Percentiles rank a stretch among this genome's conserved stretches.
Evolutionary conservation across 2,888 invertebrate species (phyloP).

Genomic region (Portevinia maculata): DNA sequence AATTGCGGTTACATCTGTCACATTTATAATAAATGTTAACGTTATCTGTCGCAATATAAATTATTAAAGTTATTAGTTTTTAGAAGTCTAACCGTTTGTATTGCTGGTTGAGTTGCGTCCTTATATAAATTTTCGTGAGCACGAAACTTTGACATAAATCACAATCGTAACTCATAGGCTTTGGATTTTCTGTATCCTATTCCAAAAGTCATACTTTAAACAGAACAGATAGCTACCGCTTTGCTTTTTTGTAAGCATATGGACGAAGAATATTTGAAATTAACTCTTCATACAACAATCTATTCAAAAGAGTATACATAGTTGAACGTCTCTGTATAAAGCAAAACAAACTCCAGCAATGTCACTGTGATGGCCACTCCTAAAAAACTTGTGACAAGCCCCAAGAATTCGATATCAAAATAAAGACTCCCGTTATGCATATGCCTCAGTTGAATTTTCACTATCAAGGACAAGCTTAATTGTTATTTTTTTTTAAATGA

Average conservation of each 20-base stretch:
- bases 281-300: background rate
- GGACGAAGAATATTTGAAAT: conserved; percentile 3
- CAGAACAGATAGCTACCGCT: conserved; percentile 4
- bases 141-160: conserved; percentile 71
- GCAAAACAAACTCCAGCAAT: background rate
- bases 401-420: background rate
- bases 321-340: background rate
- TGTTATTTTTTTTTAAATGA: conserved; percentile 11
- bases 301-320: too few species aligned
- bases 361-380: conserved; percentile 39
- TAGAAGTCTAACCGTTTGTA: too few species aligned
- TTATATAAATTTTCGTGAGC: conserved; percentile 57
- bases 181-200: conserved; percentile 14
- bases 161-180: conserved; percentile 57
- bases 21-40: conserved; percentile 30
- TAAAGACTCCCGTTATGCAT: background rate
- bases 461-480: conserved; percentile 23
- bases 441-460: background rate
- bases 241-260: conserved; percentile 40
- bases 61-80: conserved; percentile 49
- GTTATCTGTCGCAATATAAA: conserved; percentile 49
- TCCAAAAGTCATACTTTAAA: background rate
- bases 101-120: background rate
- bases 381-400: background rate
- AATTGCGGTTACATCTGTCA: conserved; percentile 45